Conservation (phyloP, 2,797 vertebrate genomes). For the Borostomias antarcticus region DNA sequence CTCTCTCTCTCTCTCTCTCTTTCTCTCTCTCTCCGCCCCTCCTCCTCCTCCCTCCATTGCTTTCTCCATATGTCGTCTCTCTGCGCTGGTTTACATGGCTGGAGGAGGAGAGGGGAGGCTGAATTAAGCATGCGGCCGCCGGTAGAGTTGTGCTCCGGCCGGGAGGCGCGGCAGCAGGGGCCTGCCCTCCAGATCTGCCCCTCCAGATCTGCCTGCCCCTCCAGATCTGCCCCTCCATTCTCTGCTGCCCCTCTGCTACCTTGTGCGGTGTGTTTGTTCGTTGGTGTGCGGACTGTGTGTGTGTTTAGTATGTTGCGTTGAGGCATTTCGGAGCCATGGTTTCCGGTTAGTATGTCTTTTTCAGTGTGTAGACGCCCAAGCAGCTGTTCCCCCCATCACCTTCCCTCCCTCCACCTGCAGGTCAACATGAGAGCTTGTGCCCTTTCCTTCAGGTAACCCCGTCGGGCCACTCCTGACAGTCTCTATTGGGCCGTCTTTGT, state of each 20-base stretch:
- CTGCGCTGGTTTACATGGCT: slow-evolving; percentile 70
- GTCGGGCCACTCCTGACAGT: not conserved
- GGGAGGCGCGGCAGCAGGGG: slow-evolving; percentile 69
- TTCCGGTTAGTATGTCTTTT: slow-evolving; percentile 18
- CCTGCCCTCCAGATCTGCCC: slow-evolving; percentile 65
- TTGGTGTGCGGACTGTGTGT: slow-evolving; percentile 34
- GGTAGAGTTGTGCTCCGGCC: slow-evolving; percentile 52
- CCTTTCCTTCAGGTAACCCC: not conserved
- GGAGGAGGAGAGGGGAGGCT: slow-evolving; percentile 60
- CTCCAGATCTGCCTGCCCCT: slow-evolving; percentile 56
- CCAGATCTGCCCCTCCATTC: slow-evolving; percentile 62
- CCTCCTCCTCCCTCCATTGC: slow-evolving; percentile 22
- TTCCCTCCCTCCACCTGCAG: not conserved
- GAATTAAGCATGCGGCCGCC: slow-evolving; percentile 70
- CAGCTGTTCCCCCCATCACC: not conserved
- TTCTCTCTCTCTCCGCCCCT: slow-evolving; percentile 11
- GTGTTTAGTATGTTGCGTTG: not conserved
- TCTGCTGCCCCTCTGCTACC: slow-evolving; percentile 46
- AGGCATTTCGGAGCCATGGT: not conserved
- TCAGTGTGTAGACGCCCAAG: too few relatives aligned
- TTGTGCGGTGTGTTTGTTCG: slow-evolving; percentile 19
- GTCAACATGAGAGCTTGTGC: not conserved
- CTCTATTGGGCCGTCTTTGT: slow-evolving; percentile 29
- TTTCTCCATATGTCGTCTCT: slow-evolving; percentile 64
- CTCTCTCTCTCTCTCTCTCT: not conserved